Percentiles rank a stretch among this genome's conserved stretches.
Conservation (phyloP, 2,888 invertebrate genomes). For the Amblyjoppa fuscipennis region DNA sequence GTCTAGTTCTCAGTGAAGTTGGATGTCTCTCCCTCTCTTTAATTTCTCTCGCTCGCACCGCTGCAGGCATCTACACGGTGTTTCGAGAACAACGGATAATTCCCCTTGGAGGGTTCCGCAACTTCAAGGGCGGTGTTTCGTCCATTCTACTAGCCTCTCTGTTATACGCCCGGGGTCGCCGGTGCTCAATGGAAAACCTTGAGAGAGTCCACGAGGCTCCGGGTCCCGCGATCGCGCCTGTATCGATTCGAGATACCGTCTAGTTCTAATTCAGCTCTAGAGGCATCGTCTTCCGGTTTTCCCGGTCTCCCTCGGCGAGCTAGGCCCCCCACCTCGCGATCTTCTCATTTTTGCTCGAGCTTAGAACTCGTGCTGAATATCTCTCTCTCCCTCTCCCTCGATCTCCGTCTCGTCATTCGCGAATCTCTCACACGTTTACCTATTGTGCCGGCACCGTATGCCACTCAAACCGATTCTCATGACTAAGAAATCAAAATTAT, state of each 20-base stretch:
- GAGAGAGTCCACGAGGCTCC: conserved; percentile 47
- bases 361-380: conserved; percentile 40
- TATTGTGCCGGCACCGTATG: conserved; percentile 76
- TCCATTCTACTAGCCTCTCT: conserved; percentile 45
- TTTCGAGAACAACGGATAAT: conserved; percentile 67
- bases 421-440: conserved; percentile 79
- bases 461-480: conserved; percentile 73
- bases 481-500: conserved; percentile 56
- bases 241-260: conserved; percentile 69
- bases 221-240: conserved; percentile 62
- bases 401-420: conserved; percentile 63
- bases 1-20: conserved; percentile 62
- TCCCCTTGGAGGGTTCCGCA: conserved; percentile 58
- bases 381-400: conserved; percentile 25
- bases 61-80: conserved; percentile 74
- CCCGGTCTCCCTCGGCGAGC: conserved; percentile 73
- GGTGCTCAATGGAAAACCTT: conserved; percentile 64
- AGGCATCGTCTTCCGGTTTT: conserved; percentile 81
- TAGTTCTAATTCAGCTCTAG: conserved; percentile 77
- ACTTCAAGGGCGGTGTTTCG: conserved; percentile 61
- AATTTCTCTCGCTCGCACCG: conserved; percentile 49
- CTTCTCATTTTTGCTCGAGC: conserved; percentile 41
- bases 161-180: conserved; percentile 10
- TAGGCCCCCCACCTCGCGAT: conserved; percentile 62
- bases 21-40: conserved; percentile 28